Evolutionary conservation across 2,888 invertebrate species (phyloP).

Genomic region (Minunthozetes semirufus): DNA sequence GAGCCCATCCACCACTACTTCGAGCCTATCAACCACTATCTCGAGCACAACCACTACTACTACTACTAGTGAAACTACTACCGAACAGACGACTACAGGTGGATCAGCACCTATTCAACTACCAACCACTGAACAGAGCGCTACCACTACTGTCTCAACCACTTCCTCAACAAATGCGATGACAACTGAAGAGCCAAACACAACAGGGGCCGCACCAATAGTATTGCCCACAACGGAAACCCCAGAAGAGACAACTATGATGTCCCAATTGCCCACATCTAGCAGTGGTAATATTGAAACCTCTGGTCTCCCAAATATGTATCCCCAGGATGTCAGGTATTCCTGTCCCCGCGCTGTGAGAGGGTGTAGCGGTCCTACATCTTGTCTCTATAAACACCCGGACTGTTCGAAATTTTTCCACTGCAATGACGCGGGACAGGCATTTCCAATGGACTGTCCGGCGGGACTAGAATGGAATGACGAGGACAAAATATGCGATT

Average conservation of each 20-base stretch:
- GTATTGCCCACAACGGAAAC: not conserved
- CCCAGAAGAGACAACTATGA: not conserved
- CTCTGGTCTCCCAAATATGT: not conserved
- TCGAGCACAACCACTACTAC: not conserved
- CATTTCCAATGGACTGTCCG: not conserved
- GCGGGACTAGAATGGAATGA: constrained; percentile 1
- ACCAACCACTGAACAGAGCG: no score
- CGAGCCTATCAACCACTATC: no score
- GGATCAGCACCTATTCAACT: no score
- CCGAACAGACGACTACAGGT: no score
- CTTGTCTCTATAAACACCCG: not conserved
- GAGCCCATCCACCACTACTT: not conserved
- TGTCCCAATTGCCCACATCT: no score
- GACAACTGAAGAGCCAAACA: not conserved
- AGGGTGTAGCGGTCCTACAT: not conserved
- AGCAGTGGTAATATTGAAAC: not conserved
- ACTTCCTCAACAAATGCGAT: no score
- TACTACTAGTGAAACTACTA: no score
- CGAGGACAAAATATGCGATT: not conserved
- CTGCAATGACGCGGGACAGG: constrained; percentile 19
- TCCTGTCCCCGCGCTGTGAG: not conserved
- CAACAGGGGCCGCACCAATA: not conserved
- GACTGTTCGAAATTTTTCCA: constrained; percentile 2
- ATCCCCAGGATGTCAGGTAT: not conserved
- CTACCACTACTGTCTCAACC: not conserved